phyloP scores from a whole-genome alignment of 2,797 vertebrate species.

The Eospalax fontanierii region DNA sequence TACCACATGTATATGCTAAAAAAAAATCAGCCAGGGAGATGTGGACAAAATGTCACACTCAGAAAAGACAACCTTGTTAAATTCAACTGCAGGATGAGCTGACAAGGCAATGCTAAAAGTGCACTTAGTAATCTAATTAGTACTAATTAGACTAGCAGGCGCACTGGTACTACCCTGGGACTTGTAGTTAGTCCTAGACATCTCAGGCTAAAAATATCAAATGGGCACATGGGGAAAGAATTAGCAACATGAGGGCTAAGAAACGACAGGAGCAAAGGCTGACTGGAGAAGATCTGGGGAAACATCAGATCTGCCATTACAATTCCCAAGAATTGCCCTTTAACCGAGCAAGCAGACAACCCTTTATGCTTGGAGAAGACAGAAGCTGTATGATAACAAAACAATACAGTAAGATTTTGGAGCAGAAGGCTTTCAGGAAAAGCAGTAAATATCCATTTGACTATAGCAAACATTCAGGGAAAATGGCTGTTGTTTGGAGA shows the following conservation, averaged over 20 bases:
- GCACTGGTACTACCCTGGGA: background rate
- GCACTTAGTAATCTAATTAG: background rate
- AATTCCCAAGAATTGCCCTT: background rate
- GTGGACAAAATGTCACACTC: background rate
- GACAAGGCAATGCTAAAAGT: background rate
- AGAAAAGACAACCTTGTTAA: constrained; percentile 11
- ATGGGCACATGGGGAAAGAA: background rate
- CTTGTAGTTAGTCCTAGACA: background rate
- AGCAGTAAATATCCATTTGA: background rate
- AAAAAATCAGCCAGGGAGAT: background rate
- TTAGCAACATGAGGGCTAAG: background rate
- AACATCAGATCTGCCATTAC: background rate
- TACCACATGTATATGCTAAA: too few species aligned
- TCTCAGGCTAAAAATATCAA: background rate
- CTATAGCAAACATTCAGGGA: constrained; percentile 1
- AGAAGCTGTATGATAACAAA: background rate
- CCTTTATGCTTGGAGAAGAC: background rate
- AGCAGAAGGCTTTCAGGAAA: constrained; percentile 15
- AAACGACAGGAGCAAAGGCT: background rate
- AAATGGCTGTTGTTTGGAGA: background rate
- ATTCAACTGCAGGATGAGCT: constrained; percentile 13
- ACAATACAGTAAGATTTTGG: background rate
- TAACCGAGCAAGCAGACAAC: background rate
- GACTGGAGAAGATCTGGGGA: background rate
- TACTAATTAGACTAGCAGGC: background rate